phyloP scores from a whole-genome alignment of 2,797 vertebrate genomes.

The Ficedula albicollis region DNA sequence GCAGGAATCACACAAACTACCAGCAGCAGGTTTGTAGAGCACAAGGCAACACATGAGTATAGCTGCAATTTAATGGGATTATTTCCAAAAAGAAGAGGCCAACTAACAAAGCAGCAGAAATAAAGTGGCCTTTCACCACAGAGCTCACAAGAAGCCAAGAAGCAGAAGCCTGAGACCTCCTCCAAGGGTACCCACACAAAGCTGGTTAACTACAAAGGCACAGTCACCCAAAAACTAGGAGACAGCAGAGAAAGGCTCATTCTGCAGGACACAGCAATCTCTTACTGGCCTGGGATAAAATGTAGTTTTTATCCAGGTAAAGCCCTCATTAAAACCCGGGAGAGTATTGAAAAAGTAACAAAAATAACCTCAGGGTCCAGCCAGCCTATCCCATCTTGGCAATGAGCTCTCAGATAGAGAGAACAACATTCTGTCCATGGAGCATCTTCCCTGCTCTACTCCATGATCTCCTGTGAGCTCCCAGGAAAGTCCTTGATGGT shows the following conservation, averaged over 20 bases:
- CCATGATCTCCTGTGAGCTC: not conserved
- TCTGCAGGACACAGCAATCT: not conserved
- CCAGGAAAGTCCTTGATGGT: not conserved
- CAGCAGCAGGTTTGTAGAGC: not conserved
- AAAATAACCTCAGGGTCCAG: not conserved
- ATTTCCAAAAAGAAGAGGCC: not conserved
- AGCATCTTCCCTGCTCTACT: not conserved
- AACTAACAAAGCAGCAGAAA: not conserved
- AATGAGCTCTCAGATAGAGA: not conserved
- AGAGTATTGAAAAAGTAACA: conserved; percentile 5
- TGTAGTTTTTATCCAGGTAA: not conserved
- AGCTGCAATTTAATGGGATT: not conserved
- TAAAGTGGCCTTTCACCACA: not conserved
- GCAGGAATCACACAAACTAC: not conserved
- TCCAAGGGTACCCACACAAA: not conserved
- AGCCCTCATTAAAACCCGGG: conserved; percentile 15
- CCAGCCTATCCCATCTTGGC: not conserved
- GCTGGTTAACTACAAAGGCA: not conserved
- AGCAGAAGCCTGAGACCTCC: not conserved
- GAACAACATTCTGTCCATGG: not conserved
- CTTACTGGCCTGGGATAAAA: not conserved
- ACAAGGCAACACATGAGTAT: not conserved
- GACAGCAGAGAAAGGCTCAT: not conserved
- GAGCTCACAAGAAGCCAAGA: not conserved
- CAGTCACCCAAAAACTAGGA: not conserved